Evolutionary conservation across 2,797 vertebrate species (phyloP).

Genomic region (Muscicapa comitata): DNA sequence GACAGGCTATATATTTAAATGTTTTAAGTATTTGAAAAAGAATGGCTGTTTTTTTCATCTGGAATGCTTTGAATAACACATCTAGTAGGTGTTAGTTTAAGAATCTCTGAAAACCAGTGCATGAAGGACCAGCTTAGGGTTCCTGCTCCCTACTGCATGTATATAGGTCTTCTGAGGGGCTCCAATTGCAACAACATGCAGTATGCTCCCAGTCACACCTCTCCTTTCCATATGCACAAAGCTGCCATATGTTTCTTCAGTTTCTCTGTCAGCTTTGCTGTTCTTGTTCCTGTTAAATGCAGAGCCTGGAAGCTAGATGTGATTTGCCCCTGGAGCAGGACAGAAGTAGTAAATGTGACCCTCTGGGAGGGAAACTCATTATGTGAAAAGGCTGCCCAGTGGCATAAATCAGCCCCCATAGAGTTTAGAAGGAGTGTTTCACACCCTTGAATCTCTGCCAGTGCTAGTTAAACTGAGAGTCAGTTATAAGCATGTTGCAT

Average conservation of each 20-base stretch:
- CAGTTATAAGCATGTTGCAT: not conserved
- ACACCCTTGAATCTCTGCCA: not conserved
- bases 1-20: not conserved
- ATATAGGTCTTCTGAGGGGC: not conserved
- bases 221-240: not conserved
- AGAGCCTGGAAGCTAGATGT: not conserved
- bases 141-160: not conserved
- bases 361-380: not conserved
- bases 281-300: not conserved
- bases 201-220: not conserved
- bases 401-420: not conserved
- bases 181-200: not conserved
- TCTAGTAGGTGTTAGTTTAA: not conserved
- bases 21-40: not conserved
- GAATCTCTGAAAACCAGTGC: not conserved
- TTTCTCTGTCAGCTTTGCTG: not conserved
- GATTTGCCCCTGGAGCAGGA: not conserved
- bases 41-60: not conserved
- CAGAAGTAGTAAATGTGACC: not conserved
- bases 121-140: not conserved
- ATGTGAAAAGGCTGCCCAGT: slow-evolving; percentile 1
- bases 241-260: slow-evolving; percentile 10
- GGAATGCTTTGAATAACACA: not conserved
- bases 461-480: not conserved
- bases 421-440: not conserved